Evolutionary conservation across 2,888 invertebrate species (phyloP).

Genomic region (Papilio demoleus): DNA sequence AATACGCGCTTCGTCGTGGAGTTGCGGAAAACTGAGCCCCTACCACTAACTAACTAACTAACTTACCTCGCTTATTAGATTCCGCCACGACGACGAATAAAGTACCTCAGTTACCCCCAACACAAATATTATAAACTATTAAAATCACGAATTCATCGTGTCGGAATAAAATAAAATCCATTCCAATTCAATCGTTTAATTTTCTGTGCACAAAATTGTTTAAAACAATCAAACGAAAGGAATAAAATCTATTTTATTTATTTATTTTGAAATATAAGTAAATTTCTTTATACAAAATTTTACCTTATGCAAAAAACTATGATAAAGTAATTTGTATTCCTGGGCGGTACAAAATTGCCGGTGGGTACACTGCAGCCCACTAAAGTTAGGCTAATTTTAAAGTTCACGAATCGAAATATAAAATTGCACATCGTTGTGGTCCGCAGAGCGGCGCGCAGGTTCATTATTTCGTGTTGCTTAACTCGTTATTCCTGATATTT

Average conservation of each 20-base stretch:
- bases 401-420: conserved; percentile 34
- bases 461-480: conserved; percentile 25
- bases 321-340: conserved; percentile 20
- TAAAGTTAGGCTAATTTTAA: conserved; percentile 33
- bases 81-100: conserved; percentile 16
- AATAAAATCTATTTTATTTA: too few species aligned
- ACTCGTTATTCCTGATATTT: conserved; percentile 34
- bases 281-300: not conserved
- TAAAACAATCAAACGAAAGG: too few species aligned
- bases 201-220: too few species aligned
- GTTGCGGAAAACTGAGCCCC: too few species aligned
- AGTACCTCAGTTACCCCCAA: conserved; percentile 4
- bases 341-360: conserved; percentile 1
- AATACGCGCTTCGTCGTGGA: too few species aligned
- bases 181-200: not conserved
- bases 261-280: too few species aligned
- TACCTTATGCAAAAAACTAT: not conserved
- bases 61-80: conserved; percentile 21
- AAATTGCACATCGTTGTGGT: conserved; percentile 18
- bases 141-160: not conserved
- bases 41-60: too few species aligned
- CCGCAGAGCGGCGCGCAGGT: not conserved
- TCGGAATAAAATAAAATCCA: not conserved
- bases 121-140: conserved; percentile 4
- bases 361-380: not conserved